These are phyloP conservation scores for Macrocentrus cingulum DNA, from an alignment of 1,140 invertebrate genomes.

Conservation along the genomic window DNA sequence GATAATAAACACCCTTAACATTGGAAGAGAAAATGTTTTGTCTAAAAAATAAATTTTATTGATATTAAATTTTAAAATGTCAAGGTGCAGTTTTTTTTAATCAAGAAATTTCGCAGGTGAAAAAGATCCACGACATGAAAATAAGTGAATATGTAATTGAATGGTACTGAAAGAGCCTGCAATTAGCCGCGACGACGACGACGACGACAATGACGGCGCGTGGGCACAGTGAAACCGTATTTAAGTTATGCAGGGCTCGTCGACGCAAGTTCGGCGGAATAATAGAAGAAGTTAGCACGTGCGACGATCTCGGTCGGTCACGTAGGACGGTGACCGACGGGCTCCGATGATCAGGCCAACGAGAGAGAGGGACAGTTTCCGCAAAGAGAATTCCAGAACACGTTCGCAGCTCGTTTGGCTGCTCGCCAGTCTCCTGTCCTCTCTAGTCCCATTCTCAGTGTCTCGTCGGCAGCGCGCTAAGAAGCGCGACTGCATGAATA, in stretches of 20 bases:
- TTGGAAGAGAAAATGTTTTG: too few relatives aligned
- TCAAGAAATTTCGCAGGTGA: too few relatives aligned
- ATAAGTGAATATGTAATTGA: background rate
- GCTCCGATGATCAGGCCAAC: slow-evolving; percentile 5
- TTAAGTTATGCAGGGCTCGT: slow-evolving; percentile 7
- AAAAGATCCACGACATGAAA: too few relatives aligned
- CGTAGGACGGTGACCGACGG: background rate
- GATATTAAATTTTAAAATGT: too few relatives aligned
- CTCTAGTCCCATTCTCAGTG: background rate
- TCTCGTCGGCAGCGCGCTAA: background rate
- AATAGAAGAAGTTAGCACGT: slow-evolving; percentile 17
- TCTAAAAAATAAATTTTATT: too few relatives aligned
- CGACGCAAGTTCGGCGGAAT: slow-evolving; percentile 2
- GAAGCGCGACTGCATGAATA: slow-evolving; percentile 13
- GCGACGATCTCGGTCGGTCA: slow-evolving; percentile 16
- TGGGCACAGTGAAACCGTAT: background rate
- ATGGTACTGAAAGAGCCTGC: too few relatives aligned
- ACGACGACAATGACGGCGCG: too few relatives aligned
- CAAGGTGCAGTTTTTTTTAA: too few relatives aligned
- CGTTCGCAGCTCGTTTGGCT: slow-evolving; percentile 37
- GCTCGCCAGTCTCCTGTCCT: slow-evolving; percentile 26
- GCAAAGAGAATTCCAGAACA: slow-evolving; percentile 29
- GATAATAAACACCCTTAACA: too few relatives aligned
- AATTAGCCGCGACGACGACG: background rate
- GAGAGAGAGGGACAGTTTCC: slow-evolving; percentile 9